phyloP scores from a whole-genome alignment of 2,888 invertebrate species.

The Drepana falcataria region DNA sequence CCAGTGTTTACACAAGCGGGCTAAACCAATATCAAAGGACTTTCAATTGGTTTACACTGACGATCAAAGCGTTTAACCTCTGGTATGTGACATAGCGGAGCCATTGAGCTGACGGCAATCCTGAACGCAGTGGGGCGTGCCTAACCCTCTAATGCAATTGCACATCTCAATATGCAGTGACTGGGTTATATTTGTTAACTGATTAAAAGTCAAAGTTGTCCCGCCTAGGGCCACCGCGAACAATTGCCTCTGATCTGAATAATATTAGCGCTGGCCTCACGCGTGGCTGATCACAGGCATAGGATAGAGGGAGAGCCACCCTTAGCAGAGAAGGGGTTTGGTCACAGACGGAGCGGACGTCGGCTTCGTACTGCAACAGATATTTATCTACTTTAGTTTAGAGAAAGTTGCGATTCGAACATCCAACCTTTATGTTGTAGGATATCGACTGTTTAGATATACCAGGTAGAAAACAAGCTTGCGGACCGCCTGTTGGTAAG shows the following conservation, averaged over 20 bases:
- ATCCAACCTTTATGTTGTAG: too few relatives aligned
- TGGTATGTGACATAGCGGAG: constrained; percentile 54
- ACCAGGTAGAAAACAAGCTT: too few relatives aligned
- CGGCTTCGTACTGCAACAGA: background rate
- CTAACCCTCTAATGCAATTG: constrained; percentile 67
- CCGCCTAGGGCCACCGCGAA: constrained; percentile 55
- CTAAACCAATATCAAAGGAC: too few relatives aligned
- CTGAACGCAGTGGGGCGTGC: constrained; percentile 40
- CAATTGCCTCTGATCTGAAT: constrained; percentile 62
- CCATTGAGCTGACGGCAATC: constrained; percentile 41
- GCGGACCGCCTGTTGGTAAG: too few relatives aligned
- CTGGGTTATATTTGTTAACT: constrained; percentile 62
- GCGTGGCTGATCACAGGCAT: constrained; percentile 62
- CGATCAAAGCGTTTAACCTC: constrained; percentile 11
- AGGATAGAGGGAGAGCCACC: constrained; percentile 26
- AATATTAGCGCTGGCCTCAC: constrained; percentile 66
- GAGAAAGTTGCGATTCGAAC: too few relatives aligned
- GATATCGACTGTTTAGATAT: too few relatives aligned
- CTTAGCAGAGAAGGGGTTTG: constrained; percentile 2
- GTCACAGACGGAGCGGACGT: background rate
- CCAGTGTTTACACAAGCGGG: too few relatives aligned
- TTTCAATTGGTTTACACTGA: constrained; percentile 11
- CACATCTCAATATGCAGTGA: constrained; percentile 70
- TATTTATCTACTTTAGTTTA: too few relatives aligned
- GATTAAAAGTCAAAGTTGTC: constrained; percentile 75